Evolutionary conservation across 2,888 invertebrate genomes (phyloP), one percentile per base, ranked within the genome.

Genomic region (Brachyopa scutellaris): DNA sequence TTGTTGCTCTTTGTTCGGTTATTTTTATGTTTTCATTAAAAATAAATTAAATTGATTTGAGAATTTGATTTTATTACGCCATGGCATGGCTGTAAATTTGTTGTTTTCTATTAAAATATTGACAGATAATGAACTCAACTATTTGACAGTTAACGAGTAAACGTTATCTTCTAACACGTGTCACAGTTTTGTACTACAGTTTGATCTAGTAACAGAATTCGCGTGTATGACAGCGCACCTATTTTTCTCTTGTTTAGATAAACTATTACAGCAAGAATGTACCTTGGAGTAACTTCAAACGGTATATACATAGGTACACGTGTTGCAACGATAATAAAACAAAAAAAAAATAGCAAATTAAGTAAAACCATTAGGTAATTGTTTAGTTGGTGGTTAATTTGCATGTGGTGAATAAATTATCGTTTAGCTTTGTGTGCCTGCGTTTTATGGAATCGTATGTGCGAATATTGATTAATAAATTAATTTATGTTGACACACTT

Each of bases 321-420:
- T 64, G 73, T 29, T 62, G 62, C 55, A 62, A 73, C 62, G 36
- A 62, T 29, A 11, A 17, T 31, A n/a, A 36, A 21, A 19, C 21
- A 66, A 45, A 11, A 64, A 51, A 8, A 19, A 42, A 26, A 40
- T 62, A 26, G 26, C 33, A 55, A 55, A 26, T 33, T 33, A 47
- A 47, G 26, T 55, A 53, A 72, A 42, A 36, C 49, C 49, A 55
- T 57, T 45, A 51, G 53, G 45, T 53, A 42, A 55, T 42, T 31
- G 61, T 59, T n/a, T 53, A 26, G 55, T 62, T 45, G 42, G 15
- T 23, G 19, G 55, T 19, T 64, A 45, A 73, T 73, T 73, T 64
- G 73, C 73, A 73, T 64, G 47, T 13, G 33, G 33, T 7, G 36
- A 62, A 73, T 73, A 55, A 45, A 64, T 73, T 47, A 73, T 13